A percentile compares a stretch with the other conserved stretches of the same genome.
Conservation (phyloP, 1,140 invertebrate genomes). For the Catajapyx aquilonaris region DNA sequence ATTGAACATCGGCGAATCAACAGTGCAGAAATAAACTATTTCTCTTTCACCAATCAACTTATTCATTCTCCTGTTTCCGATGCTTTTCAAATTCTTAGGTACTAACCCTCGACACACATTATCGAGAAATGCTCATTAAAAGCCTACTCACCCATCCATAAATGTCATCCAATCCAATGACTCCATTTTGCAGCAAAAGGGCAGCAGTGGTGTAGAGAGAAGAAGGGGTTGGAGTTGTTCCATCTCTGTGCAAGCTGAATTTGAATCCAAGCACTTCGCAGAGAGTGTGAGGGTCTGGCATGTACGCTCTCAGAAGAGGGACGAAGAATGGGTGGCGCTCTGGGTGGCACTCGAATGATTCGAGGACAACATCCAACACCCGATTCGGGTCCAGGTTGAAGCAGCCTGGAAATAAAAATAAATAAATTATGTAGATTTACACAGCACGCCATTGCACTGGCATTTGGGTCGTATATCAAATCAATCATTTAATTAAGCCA, state of each 20-base stretch:
- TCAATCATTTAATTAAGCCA: too few relatives aligned
- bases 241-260: conserved; percentile 51
- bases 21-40: too few relatives aligned
- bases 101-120: too few relatives aligned
- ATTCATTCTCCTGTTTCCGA: too few relatives aligned
- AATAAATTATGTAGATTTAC: conserved; percentile 1
- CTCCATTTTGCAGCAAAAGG: conserved; percentile 62
- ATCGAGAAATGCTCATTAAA: too few relatives aligned
- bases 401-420: conserved; percentile 54
- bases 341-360: conserved; percentile 83
- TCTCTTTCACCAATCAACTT: too few relatives aligned
- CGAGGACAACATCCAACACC: conserved; percentile 87
- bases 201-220: conserved; percentile 77
- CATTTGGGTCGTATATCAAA: too few relatives aligned
- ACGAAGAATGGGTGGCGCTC: conserved; percentile 43
- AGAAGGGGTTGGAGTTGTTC: conserved; percentile 44
- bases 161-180: conserved; percentile 70
- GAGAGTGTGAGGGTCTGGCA: conserved; percentile 60
- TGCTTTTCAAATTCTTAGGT: too few relatives aligned
- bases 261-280: conserved; percentile 92
- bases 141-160: conserved; percentile 61
- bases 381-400: conserved; percentile 98
- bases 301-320: conserved; percentile 61
- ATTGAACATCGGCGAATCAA: too few relatives aligned
- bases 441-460: background rate